A percentile compares a stretch with the other conserved stretches of the same genome.
These are phyloP conservation scores for Rhinogobio ventralis DNA, from an alignment of 2,797 vertebrate species.

Conservation along the genomic window DNA sequence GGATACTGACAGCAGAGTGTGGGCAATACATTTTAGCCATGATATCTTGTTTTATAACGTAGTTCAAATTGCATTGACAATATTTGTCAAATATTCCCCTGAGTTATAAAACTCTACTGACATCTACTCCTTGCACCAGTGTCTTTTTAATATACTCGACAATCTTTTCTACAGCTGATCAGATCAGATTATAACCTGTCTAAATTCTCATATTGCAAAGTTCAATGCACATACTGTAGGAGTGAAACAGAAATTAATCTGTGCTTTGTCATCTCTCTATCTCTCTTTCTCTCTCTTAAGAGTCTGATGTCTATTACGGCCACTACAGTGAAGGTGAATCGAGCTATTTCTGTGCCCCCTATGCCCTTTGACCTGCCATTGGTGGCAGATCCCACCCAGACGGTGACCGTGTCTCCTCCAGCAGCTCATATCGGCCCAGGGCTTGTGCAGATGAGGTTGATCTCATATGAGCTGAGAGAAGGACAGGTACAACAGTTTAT, in stretches of 20 bases:
- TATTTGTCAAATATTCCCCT: neutral
- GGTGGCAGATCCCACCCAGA: conserved; percentile 76
- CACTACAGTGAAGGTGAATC: conserved; percentile 86
- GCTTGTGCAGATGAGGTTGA: conserved; percentile 87
- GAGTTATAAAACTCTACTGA: neutral
- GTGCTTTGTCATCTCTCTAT: neutral
- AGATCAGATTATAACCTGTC: neutral
- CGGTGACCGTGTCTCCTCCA: conserved; percentile 83
- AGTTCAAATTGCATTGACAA: neutral
- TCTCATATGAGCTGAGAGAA: conserved; percentile 88
- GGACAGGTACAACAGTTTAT: conserved; percentile 84
- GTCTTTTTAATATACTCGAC: neutral
- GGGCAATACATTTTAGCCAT: neutral
- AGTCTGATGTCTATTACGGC: conserved; percentile 88
- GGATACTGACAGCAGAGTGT: neutral
- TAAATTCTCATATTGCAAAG: neutral
- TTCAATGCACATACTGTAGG: neutral
- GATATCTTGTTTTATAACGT: neutral
- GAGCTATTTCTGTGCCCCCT: conserved; percentile 84
- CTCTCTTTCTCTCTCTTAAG: conserved; percentile 66
- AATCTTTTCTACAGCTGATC: neutral
- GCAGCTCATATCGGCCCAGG: conserved; percentile 84
- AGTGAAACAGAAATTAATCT: conserved; percentile 13
- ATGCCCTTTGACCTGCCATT: conserved; percentile 86
- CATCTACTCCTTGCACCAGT: neutral